phyloP scores from a whole-genome alignment of 64 coral and sea anemone species.

The Stichodactyla helianthus region DNA sequence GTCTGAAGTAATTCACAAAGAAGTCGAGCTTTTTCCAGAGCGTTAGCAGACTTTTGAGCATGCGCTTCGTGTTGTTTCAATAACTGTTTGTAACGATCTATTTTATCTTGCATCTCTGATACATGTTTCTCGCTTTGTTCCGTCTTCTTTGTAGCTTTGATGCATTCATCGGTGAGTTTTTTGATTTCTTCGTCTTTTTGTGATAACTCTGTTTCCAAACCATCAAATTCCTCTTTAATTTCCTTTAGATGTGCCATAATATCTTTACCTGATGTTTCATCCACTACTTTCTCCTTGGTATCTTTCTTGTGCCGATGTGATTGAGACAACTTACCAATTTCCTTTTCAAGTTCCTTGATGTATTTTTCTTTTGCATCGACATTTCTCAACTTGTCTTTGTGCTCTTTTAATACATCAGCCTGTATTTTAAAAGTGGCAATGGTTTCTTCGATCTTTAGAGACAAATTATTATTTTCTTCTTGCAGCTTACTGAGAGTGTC shows the following conservation, averaged over 20 bases:
- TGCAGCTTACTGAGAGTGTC: not conserved
- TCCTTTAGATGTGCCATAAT: not conserved
- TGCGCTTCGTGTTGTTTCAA: not conserved
- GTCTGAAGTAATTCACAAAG: conserved; percentile 13
- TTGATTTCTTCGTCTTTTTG: conserved; percentile 17
- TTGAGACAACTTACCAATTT: not conserved
- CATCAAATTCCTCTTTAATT: not conserved
- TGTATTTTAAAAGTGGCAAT: not conserved
- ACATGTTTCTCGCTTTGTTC: not conserved
- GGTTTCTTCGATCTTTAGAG: conserved; percentile 12
- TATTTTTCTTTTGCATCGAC: not conserved
- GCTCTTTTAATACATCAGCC: not conserved
- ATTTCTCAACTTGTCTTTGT: not conserved
- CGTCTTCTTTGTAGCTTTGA: not conserved
- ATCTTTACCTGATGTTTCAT: not conserved
- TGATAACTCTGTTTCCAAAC: conserved; percentile 1
- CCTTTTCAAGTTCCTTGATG: not conserved
- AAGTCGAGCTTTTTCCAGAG: not conserved
- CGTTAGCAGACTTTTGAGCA: not conserved
- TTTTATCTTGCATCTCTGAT: not conserved
- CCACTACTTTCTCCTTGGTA: not conserved
- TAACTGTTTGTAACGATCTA: not conserved
- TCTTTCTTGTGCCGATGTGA: not conserved
- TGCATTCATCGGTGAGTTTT: not conserved
- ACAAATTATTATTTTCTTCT: conserved; percentile 6